A percentile compares a stretch with the other conserved stretches of the same genome.
These are phyloP conservation scores for Chloroceryle amazona DNA, from an alignment of 2,797 vertebrate genomes.

Conservation along the genomic window DNA sequence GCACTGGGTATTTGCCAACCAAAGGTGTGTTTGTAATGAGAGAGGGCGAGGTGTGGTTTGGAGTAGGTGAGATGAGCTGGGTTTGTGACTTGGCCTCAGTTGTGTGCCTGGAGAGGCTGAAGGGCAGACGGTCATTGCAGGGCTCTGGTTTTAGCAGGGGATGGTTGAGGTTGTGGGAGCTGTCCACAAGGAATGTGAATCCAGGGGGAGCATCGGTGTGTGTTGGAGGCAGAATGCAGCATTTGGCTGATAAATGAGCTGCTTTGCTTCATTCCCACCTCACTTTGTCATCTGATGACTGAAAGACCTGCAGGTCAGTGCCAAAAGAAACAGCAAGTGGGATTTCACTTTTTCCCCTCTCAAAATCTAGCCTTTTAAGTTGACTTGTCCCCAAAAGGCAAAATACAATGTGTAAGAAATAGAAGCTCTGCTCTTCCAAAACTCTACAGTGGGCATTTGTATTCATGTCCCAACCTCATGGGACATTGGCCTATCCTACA, in stretches of 20 bases:
- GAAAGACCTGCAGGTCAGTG: background rate
- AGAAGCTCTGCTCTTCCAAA: background rate
- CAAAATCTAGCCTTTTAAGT: background rate
- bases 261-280: background rate
- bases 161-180: background rate
- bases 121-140: accelerated
- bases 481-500: background rate
- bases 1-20: background rate
- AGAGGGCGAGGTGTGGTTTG: background rate
- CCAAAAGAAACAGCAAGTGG: background rate
- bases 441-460: background rate
- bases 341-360: background rate
- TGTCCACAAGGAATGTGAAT: background rate
- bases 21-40: background rate
- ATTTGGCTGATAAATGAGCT: background rate
- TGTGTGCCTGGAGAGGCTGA: background rate
- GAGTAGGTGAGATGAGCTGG: background rate
- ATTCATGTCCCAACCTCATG: background rate
- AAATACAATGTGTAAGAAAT: background rate
- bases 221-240: background rate
- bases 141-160: background rate
- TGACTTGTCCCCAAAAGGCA: background rate
- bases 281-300: background rate
- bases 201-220: background rate
- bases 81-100: background rate